Percentiles rank a stretch among this genome's conserved stretches.
These are phyloP conservation scores for Danaus plexippus DNA, from an alignment of 1,140 invertebrate genomes.

Conservation along the genomic window DNA sequence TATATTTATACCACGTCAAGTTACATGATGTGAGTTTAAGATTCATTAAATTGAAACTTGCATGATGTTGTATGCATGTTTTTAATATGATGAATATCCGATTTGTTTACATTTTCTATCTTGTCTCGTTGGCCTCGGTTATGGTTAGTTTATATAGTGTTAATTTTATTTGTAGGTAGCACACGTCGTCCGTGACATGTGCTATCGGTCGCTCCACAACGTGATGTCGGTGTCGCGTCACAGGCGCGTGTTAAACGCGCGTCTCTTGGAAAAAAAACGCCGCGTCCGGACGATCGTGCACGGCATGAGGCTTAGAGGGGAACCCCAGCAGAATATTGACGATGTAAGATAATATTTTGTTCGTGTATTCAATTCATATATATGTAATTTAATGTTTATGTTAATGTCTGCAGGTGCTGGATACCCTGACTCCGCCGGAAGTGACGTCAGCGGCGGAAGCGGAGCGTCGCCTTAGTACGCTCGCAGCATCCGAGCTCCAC, in stretches of 20 bases:
- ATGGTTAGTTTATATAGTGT: background rate
- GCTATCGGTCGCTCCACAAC: conserved; percentile 85
- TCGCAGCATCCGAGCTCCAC: conserved; percentile 50
- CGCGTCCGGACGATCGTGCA: conserved; percentile 85
- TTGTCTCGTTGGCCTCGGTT: too few species aligned
- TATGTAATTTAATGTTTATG: too few species aligned
- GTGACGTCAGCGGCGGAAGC: conserved; percentile 35
- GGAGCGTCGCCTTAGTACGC: conserved; percentile 47
- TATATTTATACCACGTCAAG: conserved; percentile 84
- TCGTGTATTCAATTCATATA: too few species aligned
- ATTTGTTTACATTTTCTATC: too few species aligned
- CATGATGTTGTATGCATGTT: too few species aligned
- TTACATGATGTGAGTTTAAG: conserved; percentile 71
- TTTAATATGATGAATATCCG: background rate
- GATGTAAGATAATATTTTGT: conserved; percentile 73
- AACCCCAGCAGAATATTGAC: conserved; percentile 80
- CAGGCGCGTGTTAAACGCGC: conserved; percentile 78
- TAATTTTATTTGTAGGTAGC: conserved; percentile 72
- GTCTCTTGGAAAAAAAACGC: conserved; percentile 88
- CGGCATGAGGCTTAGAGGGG: conserved; percentile 81
- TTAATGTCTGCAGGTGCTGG: conserved; percentile 41
- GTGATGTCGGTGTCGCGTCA: conserved; percentile 73
- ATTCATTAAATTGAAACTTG: background rate
- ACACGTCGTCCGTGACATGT: conserved; percentile 81
- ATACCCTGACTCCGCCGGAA: conserved; percentile 58